Evolutionary conservation across 1,140 invertebrate genomes (phyloP).

Genomic region (Delia radicum): DNA sequence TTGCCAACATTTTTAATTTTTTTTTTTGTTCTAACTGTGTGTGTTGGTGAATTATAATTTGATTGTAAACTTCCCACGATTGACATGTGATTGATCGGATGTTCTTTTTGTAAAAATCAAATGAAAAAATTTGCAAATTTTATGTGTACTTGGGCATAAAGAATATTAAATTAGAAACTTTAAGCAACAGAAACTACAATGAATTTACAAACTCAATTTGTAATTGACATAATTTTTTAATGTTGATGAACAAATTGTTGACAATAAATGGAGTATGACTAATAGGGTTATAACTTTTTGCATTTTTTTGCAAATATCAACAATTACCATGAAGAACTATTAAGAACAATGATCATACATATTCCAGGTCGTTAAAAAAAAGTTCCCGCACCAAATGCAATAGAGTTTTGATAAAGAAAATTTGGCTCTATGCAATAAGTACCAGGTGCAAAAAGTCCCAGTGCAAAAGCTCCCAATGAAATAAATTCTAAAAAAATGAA

Average conservation of each 20-base stretch:
- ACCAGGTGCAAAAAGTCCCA: no score
- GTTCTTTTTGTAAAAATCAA: not conserved
- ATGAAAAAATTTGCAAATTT: not conserved
- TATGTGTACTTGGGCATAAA: not conserved
- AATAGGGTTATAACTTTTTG: not conserved
- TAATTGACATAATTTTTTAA: not conserved
- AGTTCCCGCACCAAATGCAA: no score
- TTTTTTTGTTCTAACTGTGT: not conserved
- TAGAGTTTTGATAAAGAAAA: no score
- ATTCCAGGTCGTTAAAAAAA: no score
- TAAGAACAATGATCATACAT: no score
- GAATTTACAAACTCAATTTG: not conserved
- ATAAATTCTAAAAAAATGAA: no score
- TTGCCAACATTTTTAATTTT: not conserved
- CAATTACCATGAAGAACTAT: no score
- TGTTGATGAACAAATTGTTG: not conserved
- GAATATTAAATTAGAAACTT: not conserved
- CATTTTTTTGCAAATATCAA: not conserved
- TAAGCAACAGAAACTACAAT: not conserved
- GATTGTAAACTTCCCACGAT: slow-evolving; percentile 23
- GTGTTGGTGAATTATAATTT: not conserved
- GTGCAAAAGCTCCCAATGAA: no score
- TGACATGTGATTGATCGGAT: slow-evolving; percentile 19
- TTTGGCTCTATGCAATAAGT: no score
- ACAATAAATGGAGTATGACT: not conserved